Evolutionary conservation across 2,888 invertebrate species (phyloP), one percentile per base, ranked within the genome.

Genomic region (Volucella zonaria): DNA sequence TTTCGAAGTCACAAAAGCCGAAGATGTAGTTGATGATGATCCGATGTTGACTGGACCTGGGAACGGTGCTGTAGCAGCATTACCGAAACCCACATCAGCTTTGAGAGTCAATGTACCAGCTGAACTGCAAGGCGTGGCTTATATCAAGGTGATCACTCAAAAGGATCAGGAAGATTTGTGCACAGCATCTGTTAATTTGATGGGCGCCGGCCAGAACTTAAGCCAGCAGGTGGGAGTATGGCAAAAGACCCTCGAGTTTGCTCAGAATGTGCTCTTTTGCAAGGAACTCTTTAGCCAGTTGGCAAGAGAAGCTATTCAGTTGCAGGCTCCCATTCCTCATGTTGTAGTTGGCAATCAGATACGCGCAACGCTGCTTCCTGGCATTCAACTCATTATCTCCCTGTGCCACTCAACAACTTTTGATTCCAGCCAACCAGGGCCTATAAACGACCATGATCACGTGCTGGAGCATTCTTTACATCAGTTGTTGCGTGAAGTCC

Each of bases 261-360:
- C 98, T 0, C 99, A 99, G 90, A 99, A 99, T 91, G 98, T 99
- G 38, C 93, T 99, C 18, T 99, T 98, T 92, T 99, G 99, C 90
- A 98, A 98, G 92, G 99, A 99, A 91, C 92, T 99, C 43, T 99
- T 99, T 90, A 96, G 97, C 87, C 96, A 98, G 89, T 92, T 99
- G 71, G 98, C 98, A 0, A 95, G 97, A 68, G 99, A 99, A 91
- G 98, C 99, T 0, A 98, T 98, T 6, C 97, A 98, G 89, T 92
- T 98, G 3, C 97, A 97, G 89, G 96, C 97, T 0, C 96, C 97
- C 0, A 97, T 98, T 89, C 98, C 98, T 0, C 98, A 98, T 89
- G 96, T 99, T 94, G 98, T 99, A 8, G 97, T 98, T 51, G 98
- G 98, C 59, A 98, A 98, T 92, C 98, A 98, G 92, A 98, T 99